Evolutionary conservation across 2,113 vertebrate genomes (phyloP).

Genomic region (Sula dactylatra): DNA sequence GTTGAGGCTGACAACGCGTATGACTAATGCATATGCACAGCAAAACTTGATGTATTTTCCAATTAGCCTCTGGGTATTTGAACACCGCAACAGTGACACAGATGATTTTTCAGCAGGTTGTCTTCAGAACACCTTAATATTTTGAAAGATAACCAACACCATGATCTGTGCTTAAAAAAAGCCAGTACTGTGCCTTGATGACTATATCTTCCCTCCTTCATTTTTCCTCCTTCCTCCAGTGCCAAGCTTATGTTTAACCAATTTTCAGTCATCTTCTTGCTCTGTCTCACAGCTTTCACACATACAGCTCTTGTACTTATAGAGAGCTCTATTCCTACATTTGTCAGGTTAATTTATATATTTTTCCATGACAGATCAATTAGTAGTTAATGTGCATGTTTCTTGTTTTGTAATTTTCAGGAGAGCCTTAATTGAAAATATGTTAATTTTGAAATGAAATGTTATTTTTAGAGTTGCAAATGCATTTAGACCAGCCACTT

Average conservation of each 20-base stretch:
- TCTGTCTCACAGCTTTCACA: background rate
- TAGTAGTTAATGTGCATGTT: background rate
- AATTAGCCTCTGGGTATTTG: background rate
- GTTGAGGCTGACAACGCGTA: background rate
- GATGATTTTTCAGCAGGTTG: background rate
- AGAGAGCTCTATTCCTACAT: background rate
- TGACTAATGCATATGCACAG: background rate
- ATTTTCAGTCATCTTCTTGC: background rate
- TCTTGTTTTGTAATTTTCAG: background rate
- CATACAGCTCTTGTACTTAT: background rate
- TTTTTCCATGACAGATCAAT: background rate
- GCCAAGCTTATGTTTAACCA: background rate
- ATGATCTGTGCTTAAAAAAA: background rate
- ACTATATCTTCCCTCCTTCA: background rate
- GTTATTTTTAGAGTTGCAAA: constrained; percentile 34
- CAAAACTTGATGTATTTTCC: background rate
- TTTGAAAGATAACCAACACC: background rate
- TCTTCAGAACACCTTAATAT: background rate
- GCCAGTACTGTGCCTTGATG: background rate
- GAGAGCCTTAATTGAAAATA: constrained; percentile 25
- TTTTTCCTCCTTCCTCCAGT: background rate
- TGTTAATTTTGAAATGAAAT: constrained; percentile 21
- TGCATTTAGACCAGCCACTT: background rate
- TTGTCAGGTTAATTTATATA: background rate
- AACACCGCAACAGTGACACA: background rate